Base-by-base conservation (phyloP, 2,888 invertebrate species). In the Tupiocoris notatus region DNA sequence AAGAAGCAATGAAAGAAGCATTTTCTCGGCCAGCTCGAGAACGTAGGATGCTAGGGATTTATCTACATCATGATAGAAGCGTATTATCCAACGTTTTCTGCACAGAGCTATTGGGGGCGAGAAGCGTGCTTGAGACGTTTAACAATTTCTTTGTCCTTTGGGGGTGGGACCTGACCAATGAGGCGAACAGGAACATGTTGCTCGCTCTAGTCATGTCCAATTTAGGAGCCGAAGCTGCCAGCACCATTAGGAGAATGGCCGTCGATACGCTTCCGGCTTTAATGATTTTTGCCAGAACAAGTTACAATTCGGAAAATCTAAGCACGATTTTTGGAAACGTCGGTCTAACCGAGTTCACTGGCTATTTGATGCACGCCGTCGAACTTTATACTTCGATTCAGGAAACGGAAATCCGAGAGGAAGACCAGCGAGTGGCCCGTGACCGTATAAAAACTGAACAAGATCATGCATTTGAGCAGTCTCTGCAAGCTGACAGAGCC, bases 71-170 rank as follows among this genome's bases (percentile, higher is more conserved):
- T 84, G 98, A 98, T 84, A 90, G 90, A 80, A 96, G 97, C 81
- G 95, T 98, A 76, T 87, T 96, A 81, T 91, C 96, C 56, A 97
- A 99, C 85, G 97, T 98, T 80, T 99, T 98, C 88, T 97, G 98
- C 86, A 95, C 96, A 76, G 95, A 96, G 84, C 88, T 96, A 78
- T 87, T 98, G 80, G 96, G 96, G 84, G 92, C 92, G 82, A 96
- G 96, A 83, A 92, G 93, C 18, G 92, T 98, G 68, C 90, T 96
- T 82, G 92, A 95, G 83, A 93, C 94, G 78, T 88, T 99, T 64
- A 90, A 92, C 76, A 91, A 90, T 76, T 95, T 96, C 86, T 98
- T 96, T 85, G 87, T 98, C 63, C 88, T 96, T 1, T 98, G 96
- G 90, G 97, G 97, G 77, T 99, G 98, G 98, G 98, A 98, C 85